Evolutionary conservation across 2,888 invertebrate species (phyloP), one percentile per base, ranked within the genome.

Genomic region (Hydrotaea cyrtoneurina): DNA sequence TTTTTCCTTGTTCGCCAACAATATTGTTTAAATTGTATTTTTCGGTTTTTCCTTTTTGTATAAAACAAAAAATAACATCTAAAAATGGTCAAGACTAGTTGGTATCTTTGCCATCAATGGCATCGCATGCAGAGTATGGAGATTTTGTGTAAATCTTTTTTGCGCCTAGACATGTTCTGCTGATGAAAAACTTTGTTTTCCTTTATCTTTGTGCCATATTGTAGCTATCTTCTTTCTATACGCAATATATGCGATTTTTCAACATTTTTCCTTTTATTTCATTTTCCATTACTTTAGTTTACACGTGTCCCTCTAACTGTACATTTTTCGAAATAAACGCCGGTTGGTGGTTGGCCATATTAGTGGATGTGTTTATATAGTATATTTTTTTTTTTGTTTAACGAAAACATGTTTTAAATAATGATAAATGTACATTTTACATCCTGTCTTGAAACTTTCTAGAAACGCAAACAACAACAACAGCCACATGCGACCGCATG

Each of bases 221-320:
- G 43, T 36, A n/a, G 15, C 2, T 11, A 43, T 43, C 43, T 43
- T 11, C n/a, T n/a, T 13, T 43, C 43, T 43, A 1, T 10, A 43
- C 43, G 43, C 31, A 7, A 31, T 31, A 31, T 31, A 64, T 64
- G 64, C 36, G 17, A 31, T 64, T 31, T 7, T 31, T 2, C 31
- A 31, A 7, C 31, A 7, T 31, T 31, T 31, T 4, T 31, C 31
- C 7, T 31, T 31, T 31, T 7, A 4, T 31, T 31, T 2, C 5
- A 53, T 69, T 31, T 31, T 31, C 3, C 5, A 53, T 69, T 82
- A 21, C 39, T 31, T 31, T 64, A 69, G 19, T 10, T 43, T 78
- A 79, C 84, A 84, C 84, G 84, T 84, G 84, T 81, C 76, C 73
- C 76, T 80, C 73, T 84, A 84, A 84, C 81, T 76, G 84, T 84